Base-by-base conservation (phyloP, 2,888 invertebrate genomes). In the Aphelenchoides bicaudatus region DNA sequence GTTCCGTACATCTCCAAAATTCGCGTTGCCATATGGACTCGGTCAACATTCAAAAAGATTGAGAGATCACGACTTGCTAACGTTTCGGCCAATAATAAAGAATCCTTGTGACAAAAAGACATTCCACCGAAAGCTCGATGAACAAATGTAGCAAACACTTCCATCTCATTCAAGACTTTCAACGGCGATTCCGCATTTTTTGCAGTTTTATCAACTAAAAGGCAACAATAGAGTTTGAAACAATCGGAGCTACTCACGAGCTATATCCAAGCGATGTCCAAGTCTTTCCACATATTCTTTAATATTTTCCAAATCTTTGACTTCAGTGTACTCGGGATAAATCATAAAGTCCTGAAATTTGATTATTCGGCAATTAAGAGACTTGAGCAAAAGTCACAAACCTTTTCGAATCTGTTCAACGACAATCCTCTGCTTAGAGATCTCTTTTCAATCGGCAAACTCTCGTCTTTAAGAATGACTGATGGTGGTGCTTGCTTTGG, bases 321-420 rank as follows among this genome's bases (percentile, higher is more conserved):
- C 65, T 43, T 79, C 73, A 4, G 65, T 53, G 60, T 74, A 75
- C 51, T 78, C 78, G 2, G 78, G 78, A 49, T 67, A 78, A 56
- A 77, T 78, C 56, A 79, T 60, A 58, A 79, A 79, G 59, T 77
- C 77, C 78, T 78, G 58, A 29, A 71, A 68, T 21, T 53, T 56
- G 8, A 27, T 37, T 3, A 31, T 23, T 6, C 37, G 16, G 10
- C n/a, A 23, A 54, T 2, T 16, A 28, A 10, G 46, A 58, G 38
- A 16, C 30, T 49, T 43, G 25, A 43, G 25, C 16, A n/a, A n/a
- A 19, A 43, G 16, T n/a, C 37, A 46, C 34, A 38, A n/a, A 75
- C 75, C 66, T 75, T 77, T 56, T 77, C 77, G 57, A 78, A 77
- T 49, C 65, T 66, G 58, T 77, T 75, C 61, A 78, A 58, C 0